Base-by-base conservation (phyloP, 2,797 vertebrate genomes). In the Neopelma chrysocephalum region DNA sequence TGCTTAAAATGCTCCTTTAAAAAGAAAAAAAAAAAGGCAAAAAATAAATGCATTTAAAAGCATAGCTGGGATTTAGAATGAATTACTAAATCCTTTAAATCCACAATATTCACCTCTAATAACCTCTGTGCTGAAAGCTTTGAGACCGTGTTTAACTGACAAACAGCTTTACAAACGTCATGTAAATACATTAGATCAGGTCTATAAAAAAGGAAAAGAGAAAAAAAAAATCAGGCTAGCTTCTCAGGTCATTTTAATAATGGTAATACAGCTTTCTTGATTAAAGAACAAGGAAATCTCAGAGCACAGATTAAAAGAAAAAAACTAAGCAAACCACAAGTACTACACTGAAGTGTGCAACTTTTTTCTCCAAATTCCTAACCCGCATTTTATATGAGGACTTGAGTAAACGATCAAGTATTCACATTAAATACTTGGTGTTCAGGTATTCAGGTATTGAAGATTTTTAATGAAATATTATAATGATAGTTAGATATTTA, bases 21-120 rank as follows among this genome's bases (percentile, higher is more conserved):
- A 94, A 62, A 40, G 12, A 86, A 92, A 51, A 66, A n/a, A 88
- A 82, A 87, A 31, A 40, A 34, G 6, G 16, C 6, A 79, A 81
- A 53, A 61, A 76, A 57, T 68, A 95, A 96, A 87, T 11, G 75
- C 82, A 95, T 91, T 93, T 95, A 47, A 77, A 97, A 97, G 89
- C 93, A 87, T 91, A 95, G 80, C 90, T 73, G 65, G 80, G 95
- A 97, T 97, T 97, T 95, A 92, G 91, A 93, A 75, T 82, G 91
- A 96, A 97, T 95, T 93, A 91, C 94, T 95, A 97, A 97, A 97
- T 96, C 97, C 95, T 81, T 93, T 95, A 97, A 97, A 96, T 91
- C 97, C 93, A 93, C 86, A 92, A 96, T 96, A 96, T 97, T 97
- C 96, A 97, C 95, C 96, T 96, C 91, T 92, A 94, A 93, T 96